phyloP scores from a whole-genome alignment of 2,113 vertebrate species.

The Pollimyrus isidori region DNA sequence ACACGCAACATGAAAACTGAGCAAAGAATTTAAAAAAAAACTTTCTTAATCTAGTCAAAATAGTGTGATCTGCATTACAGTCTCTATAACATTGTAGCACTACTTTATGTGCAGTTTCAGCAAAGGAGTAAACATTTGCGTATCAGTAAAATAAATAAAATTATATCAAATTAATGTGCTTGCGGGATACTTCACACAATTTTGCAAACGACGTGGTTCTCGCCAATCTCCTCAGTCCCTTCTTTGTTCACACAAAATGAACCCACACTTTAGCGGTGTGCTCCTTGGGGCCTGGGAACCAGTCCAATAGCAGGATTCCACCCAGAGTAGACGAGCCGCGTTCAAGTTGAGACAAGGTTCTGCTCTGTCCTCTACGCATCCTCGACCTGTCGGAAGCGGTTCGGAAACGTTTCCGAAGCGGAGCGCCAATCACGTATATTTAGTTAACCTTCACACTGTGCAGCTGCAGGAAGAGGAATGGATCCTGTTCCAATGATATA shows the following conservation, averaged over 20 bases:
- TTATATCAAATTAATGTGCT: no score
- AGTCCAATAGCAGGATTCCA: neutral
- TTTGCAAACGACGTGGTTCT: no score
- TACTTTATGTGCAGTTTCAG: neutral
- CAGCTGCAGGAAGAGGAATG: neutral
- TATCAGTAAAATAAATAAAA: no score
- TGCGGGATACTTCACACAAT: no score
- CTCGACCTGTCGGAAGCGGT: neutral
- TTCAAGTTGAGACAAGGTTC: neutral
- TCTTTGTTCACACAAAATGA: neutral
- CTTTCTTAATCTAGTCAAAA: neutral
- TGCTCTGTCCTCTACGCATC: neutral
- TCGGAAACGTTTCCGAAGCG: neutral
- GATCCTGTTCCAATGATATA: neutral
- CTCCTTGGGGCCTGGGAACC: neutral
- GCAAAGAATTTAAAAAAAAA: no score
- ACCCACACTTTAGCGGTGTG: neutral
- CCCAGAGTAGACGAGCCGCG: neutral
- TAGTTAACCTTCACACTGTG: neutral
- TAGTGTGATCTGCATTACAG: neutral
- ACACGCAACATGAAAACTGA: neutral
- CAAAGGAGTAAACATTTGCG: no score
- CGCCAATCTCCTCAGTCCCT: no score
- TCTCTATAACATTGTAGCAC: neutral
- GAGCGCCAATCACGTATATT: neutral